phyloP scores from a whole-genome alignment of 2,113 vertebrate species.

The Steatornis caripensis region DNA sequence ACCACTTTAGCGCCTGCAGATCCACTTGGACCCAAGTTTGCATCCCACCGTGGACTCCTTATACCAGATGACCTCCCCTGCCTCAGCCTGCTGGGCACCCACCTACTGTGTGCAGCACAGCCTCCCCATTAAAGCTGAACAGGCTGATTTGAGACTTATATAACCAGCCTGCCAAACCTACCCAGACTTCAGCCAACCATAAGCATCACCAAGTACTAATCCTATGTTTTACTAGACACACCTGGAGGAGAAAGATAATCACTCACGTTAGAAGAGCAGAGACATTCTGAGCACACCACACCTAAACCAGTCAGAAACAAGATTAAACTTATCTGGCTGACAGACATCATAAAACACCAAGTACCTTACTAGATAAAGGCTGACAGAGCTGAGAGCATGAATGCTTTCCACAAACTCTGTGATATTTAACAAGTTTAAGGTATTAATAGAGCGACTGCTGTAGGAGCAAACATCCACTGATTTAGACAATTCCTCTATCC shows the following conservation, averaged over 20 bases:
- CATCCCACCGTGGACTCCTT: neutral
- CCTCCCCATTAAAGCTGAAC: neutral
- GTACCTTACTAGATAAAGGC: neutral
- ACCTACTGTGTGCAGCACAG: neutral
- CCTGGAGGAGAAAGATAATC: neutral
- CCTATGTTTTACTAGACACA: neutral
- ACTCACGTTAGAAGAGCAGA: neutral
- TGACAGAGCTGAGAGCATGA: neutral
- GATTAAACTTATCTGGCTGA: neutral
- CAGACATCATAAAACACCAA: neutral
- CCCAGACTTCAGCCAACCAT: constrained; percentile 27
- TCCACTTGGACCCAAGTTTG: neutral
- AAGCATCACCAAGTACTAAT: constrained; percentile 19
- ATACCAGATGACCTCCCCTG: neutral
- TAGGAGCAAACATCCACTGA: neutral
- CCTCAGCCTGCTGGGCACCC: neutral
- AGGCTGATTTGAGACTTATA: neutral
- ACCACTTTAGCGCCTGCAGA: neutral
- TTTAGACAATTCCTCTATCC: neutral
- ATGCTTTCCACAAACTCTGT: neutral
- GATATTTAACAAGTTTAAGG: neutral
- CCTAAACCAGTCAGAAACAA: neutral
- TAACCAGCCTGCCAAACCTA: constrained; percentile 37
- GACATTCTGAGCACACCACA: neutral
- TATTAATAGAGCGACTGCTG: neutral